Conservation (phyloP, 2,113 vertebrate species). For the Embiotoca jacksoni region DNA sequence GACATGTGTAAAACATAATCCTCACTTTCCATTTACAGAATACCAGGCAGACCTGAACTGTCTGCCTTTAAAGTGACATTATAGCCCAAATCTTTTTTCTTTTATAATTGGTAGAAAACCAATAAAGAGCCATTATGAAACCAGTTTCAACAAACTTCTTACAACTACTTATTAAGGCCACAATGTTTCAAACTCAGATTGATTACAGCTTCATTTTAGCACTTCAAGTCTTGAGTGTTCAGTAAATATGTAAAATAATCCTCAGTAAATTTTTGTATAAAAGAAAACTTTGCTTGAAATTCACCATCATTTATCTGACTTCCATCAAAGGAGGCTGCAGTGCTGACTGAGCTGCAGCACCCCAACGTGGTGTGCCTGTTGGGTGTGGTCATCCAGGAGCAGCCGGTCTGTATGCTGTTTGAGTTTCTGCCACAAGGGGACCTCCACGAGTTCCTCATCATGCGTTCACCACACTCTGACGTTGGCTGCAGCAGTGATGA, state of each 20-base stretch:
- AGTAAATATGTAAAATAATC: not conserved
- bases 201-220: too few species aligned
- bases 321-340: conserved; percentile 84
- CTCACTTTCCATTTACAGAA: conserved; percentile 30
- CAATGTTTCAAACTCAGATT: too few species aligned
- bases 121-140: not conserved
- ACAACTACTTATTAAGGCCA: too few species aligned
- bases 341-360: conserved; percentile 94
- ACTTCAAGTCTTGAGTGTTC: not conserved
- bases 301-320: not conserved
- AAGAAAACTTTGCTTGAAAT: not conserved
- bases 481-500: conserved; percentile 98
- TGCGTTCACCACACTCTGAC: conserved; percentile 96
- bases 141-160: not conserved
- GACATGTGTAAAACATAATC: conserved; percentile 11
- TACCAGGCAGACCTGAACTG: conserved; percentile 1
- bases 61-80: conserved; percentile 1
- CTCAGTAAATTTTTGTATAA: not conserved
- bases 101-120: not conserved
- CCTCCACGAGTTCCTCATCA: conserved; percentile 98
- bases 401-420: conserved; percentile 96
- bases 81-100: not conserved
- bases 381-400: conserved; percentile 96
- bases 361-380: conserved; percentile 95
- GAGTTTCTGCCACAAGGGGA: conserved; percentile 96